Conservation (phyloP, 2,797 vertebrate genomes). For the Sebastes diploproa region DNA sequence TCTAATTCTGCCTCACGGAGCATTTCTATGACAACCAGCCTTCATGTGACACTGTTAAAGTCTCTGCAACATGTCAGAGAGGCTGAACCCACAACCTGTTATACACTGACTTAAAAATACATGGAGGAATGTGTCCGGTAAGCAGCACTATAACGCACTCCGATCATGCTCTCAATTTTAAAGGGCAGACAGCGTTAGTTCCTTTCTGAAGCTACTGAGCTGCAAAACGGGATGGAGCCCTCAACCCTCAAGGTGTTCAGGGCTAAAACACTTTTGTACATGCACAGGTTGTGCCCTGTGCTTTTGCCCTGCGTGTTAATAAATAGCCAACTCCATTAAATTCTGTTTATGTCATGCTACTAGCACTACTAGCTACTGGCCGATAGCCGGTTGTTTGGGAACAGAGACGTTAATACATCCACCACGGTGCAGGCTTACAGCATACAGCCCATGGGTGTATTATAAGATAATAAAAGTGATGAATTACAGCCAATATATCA, state of each 20-base stretch:
- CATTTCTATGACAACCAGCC: slow-evolving; percentile 54
- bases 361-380: too few relatives aligned
- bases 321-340: too few relatives aligned
- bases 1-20: slow-evolving; percentile 16
- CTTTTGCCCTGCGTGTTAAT: too few relatives aligned
- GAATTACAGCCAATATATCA: too few relatives aligned
- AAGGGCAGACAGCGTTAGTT: neutral
- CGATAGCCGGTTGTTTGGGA: too few relatives aligned
- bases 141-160: neutral
- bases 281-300: too few relatives aligned
- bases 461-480: too few relatives aligned
- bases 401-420: slow-evolving; percentile 12
- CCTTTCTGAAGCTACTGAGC: neutral
- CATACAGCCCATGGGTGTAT: too few relatives aligned
- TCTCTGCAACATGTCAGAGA: neutral
- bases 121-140: neutral
- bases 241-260: neutral
- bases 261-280: too few relatives aligned
- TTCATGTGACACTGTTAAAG: neutral
- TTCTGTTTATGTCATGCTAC: too few relatives aligned
- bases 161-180: neutral
- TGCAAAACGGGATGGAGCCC: neutral
- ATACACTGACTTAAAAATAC: neutral
- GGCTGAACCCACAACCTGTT: neutral
- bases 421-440: too few relatives aligned